Percentiles rank a stretch among this genome's conserved stretches.
Conservation (phyloP, 2,113 vertebrate genomes). For the Callithrix jacchus region DNA sequence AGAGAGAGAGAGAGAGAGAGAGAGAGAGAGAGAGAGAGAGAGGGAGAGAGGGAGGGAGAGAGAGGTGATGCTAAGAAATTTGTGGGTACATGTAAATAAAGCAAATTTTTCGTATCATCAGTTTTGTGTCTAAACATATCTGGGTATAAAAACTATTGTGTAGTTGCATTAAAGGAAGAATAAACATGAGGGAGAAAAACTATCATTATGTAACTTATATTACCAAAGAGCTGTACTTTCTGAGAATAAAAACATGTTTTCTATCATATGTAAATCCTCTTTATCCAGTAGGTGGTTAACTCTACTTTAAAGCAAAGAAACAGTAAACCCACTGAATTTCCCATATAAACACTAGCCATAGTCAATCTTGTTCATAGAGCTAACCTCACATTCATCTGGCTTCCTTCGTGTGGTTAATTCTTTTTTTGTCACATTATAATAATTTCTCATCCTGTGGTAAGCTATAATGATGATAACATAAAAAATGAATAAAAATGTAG, state of each 20-base stretch:
- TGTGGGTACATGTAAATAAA: background rate
- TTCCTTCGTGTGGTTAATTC: background rate
- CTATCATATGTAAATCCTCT: background rate
- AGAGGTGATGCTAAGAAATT: background rate
- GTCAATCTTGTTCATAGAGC: background rate
- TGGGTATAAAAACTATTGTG: background rate
- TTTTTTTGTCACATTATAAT: background rate
- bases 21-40: no score
- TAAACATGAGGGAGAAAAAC: background rate
- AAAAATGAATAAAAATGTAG: background rate
- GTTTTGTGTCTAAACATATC: background rate
- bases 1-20: no score
- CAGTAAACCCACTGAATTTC: background rate
- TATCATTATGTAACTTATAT: background rate
- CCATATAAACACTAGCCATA: background rate
- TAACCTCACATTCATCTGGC: background rate
- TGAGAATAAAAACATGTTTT: background rate
- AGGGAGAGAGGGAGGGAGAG: no score
- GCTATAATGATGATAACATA: background rate
- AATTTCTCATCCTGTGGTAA: background rate
- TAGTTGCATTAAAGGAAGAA: background rate
- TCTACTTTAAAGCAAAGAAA: background rate
- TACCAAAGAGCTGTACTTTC: background rate
- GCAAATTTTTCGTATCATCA: background rate
- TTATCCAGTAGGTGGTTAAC: background rate